Base-by-base conservation (phyloP, 2,888 invertebrate genomes). In the Pheosia gnoma region DNA sequence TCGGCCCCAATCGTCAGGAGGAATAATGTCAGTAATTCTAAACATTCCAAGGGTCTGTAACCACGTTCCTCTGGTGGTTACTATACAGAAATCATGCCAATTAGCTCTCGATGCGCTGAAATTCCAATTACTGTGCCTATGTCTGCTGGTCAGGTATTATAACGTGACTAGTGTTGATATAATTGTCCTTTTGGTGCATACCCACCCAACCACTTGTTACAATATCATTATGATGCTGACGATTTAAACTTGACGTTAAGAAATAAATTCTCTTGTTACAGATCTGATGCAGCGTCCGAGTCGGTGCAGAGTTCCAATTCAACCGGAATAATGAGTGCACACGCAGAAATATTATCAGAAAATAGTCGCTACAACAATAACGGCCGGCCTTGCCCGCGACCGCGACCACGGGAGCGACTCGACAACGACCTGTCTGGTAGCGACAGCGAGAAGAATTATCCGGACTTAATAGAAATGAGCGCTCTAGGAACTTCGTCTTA, bases 251-350 rank as follows among this genome's bases (percentile, higher is more conserved):
- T 25, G 2, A 25, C 25, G 25, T 25, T 25, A 25, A 25, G 25
- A 25, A 25, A 9, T 37, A 37, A 8, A 37, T 71, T 68, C 62
- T 68, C 61, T 86, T 84, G 75, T 85, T 89, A 66, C 84, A 89
- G 92, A 88, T 89, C 82, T 54, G 90, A 91, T 63, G 89, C 87
- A 4, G 88, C 91, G 37, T 88, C 93, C 9, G 95, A 95, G 60
- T 94, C 95, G 37, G 90, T 93, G 47, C 94, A 94, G 52, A 94
- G 94, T 72, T 95, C 95, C 0, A 94, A 95, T 62, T 95, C 95
- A 37, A 88, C 86, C 9, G 88, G 91, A 61, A 78, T 87, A 66
- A 80, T 89, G 81, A 91, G 87, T 75, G 83, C 88, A 57, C 89
- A 90, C 74, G 84, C 86, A 58, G 91, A 90, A 77, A 85, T 88